phyloP scores from a whole-genome alignment of 2,797 vertebrate genomes.

The Lycodopsis pacificus region DNA sequence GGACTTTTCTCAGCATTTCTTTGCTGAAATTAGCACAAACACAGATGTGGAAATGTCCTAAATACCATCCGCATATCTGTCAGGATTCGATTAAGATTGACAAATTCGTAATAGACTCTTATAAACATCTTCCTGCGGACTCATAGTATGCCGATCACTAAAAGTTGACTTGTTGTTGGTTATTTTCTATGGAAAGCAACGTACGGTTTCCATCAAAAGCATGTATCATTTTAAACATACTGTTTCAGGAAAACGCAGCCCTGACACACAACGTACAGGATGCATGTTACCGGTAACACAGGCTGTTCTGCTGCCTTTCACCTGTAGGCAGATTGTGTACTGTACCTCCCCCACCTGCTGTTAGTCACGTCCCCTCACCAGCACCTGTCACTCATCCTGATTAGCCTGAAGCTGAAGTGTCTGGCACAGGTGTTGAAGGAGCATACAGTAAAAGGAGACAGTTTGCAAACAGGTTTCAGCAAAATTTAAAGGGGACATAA shows the following conservation, averaged over 20 bases:
- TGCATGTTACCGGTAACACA: slow-evolving; percentile 20
- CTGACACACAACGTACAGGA: neutral
- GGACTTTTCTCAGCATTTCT: neutral
- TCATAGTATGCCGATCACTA: neutral
- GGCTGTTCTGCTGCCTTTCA: slow-evolving; percentile 33
- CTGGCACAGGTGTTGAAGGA: slow-evolving; percentile 38
- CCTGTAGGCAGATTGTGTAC: slow-evolving; percentile 42
- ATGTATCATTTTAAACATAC: neutral
- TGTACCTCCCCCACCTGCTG: neutral
- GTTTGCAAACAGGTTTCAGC: neutral
- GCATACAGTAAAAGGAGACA: slow-evolving; percentile 5
- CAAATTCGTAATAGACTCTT: neutral
- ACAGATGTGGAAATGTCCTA: neutral
- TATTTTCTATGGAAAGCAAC: too few species aligned
- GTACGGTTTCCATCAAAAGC: neutral
- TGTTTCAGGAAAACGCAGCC: neutral
- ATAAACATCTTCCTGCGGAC: neutral
- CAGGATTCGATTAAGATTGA: neutral
- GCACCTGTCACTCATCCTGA: slow-evolving; percentile 61
- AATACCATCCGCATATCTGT: neutral
- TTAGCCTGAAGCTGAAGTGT: slow-evolving; percentile 41
- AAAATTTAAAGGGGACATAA: neutral
- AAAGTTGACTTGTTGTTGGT: neutral
- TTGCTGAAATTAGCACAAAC: neutral
- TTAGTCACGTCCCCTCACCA: slow-evolving; percentile 26